Conservation (phyloP, 2,888 invertebrate species). For the Tuta absoluta region DNA sequence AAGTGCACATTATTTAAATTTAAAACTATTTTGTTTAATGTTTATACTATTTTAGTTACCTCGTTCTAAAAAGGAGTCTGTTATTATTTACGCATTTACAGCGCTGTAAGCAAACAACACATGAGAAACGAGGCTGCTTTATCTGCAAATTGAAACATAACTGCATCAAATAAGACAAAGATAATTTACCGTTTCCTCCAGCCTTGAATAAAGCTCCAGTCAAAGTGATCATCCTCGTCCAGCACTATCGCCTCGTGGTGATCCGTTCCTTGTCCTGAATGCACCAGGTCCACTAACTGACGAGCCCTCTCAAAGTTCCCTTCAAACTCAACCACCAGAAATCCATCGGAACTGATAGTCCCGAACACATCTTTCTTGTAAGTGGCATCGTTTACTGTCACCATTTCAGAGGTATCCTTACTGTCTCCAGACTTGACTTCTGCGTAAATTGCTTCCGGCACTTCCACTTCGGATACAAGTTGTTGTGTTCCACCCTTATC, state of each 20-base stretch:
- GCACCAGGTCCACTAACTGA: conserved; percentile 82
- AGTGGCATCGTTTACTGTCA: conserved; percentile 67
- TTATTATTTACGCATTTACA: conserved; percentile 42
- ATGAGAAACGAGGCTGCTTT: conserved; percentile 53
- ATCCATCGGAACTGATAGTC: conserved; percentile 75
- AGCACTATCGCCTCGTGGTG: conserved; percentile 73
- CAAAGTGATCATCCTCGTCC: conserved; percentile 80
- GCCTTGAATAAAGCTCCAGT: conserved; percentile 88
- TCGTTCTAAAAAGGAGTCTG: neutral
- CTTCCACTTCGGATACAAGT: conserved; percentile 64
- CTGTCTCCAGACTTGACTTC: conserved; percentile 62
- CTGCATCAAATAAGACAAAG: conserved; percentile 36
- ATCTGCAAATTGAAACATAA: conserved; percentile 45
- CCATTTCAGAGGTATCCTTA: conserved; percentile 50
- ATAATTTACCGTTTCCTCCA: conserved; percentile 84
- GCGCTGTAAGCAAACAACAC: conserved; percentile 42
- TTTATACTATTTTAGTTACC: neutral
- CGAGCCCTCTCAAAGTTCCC: conserved; percentile 82
- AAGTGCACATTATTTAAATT: neutral
- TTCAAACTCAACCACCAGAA: conserved; percentile 83
- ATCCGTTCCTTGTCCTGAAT: conserved; percentile 67
- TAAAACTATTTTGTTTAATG: too few species aligned
- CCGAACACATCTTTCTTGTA: conserved; percentile 71
- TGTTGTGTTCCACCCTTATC: conserved; percentile 64
- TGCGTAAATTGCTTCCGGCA: conserved; percentile 72